phyloP scores from a whole-genome alignment of 2,888 invertebrate genomes.

The Coelogynopora nodosa region DNA sequence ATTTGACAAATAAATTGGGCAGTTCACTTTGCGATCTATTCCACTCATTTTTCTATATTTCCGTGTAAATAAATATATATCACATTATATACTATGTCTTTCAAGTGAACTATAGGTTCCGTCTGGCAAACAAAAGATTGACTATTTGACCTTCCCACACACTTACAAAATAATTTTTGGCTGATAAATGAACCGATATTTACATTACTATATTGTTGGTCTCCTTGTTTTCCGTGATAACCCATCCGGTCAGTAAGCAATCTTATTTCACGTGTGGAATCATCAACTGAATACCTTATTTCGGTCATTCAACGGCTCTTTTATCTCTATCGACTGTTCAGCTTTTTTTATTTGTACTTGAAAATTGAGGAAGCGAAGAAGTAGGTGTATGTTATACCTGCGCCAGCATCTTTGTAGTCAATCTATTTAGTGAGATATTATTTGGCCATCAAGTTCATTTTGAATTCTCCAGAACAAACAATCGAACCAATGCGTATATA shows the following conservation, averaged over 20 bases:
- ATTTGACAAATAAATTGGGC: not conserved
- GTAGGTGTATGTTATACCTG: not conserved
- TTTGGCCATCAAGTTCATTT: not conserved
- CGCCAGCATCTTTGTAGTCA: constrained; percentile 19
- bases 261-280: not conserved
- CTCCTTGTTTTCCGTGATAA: not conserved
- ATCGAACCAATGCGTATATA: not conserved
- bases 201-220: not conserved
- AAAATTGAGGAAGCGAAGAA: not conserved
- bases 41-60: no score
- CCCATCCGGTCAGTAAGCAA: constrained; percentile 6
- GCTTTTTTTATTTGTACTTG: constrained; percentile 17
- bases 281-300: not conserved
- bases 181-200: not conserved
- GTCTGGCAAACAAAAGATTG: not conserved
- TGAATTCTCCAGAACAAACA: not conserved
- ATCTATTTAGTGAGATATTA: no score
- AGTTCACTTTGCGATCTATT: no score
- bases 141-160: constrained; percentile 25
- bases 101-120: not conserved
- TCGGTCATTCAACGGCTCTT: not conserved
- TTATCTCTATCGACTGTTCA: not conserved
- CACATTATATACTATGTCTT: not conserved
- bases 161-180: not conserved
- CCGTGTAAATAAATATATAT: no score